Base-by-base conservation (phyloP, 1,140 invertebrate species). In the Ectropis grisescens region DNA sequence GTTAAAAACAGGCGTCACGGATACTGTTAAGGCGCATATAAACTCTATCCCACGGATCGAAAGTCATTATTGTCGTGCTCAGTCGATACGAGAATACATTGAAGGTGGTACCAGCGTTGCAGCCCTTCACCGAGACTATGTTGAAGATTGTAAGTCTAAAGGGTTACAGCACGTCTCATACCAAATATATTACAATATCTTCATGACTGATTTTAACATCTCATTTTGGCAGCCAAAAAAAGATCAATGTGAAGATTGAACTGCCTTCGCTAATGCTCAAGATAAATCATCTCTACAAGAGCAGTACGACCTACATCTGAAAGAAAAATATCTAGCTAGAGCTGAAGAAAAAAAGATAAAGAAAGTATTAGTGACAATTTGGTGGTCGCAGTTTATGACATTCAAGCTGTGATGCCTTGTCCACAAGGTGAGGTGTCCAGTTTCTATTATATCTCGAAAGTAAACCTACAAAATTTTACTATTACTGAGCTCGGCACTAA, bases 181-280 rank as follows among this genome's bases (percentile, higher is more conserved):
- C 39, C 39, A 58, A 33, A 45, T 49, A 35, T 66, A 58, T 35
- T 42, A 50, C 24, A 40, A 51, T 11, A 60, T 70, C 23, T 70
- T 67, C 34, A 47, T 53, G 19, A 62, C 30, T n/a, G 48, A 70
- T 30, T 72, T 56, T 28, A 65, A n/a, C n/a, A n/a, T n/a, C n/a
- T n/a, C n/a, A n/a, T n/a, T n/a, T n/a, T n/a, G n/a, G n/a, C n/a
- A n/a, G n/a, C n/a, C n/a, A n/a, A n/a, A n/a, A n/a, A n/a, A n/a
- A n/a, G n/a, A n/a, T n/a, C n/a, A n/a, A n/a, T 81, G 70, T 33
- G 58, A 78, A 34, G 28, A 33, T 1, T 78, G 66, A 35, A 51
- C 49, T 13, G 39, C 54, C 12, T 75, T 49, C 33, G 49, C 50
- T 33, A 55, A 68, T 57, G 14, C 14, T 12, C 38, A 59, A 42